Evolutionary conservation across 2,113 vertebrate genomes (phyloP).

Genomic region (Dipodomys stephensi): DNA sequence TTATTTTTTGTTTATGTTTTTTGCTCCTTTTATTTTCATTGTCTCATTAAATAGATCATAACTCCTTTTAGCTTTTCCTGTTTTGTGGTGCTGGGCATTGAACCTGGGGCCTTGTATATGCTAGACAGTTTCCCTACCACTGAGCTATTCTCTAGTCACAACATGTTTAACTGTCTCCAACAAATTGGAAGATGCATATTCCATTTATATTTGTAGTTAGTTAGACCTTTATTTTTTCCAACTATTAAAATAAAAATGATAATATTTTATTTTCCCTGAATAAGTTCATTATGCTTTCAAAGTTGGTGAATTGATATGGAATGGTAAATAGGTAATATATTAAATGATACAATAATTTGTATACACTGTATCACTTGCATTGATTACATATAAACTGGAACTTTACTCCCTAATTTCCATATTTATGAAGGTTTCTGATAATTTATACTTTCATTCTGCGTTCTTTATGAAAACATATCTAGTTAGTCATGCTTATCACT

Average conservation of each 20-base stretch:
- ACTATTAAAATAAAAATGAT: constrained; percentile 12
- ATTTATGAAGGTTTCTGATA: constrained; percentile 15
- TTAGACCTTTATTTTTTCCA: neutral
- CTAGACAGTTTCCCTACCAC: neutral
- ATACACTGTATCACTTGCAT: neutral
- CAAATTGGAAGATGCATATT: neutral
- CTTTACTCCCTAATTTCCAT: neutral
- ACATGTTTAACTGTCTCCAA: neutral
- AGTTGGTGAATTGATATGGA: neutral
- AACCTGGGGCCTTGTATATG: neutral
- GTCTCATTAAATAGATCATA: neutral
- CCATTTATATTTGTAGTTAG: neutral
- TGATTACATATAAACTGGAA: neutral
- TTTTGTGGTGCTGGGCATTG: neutral
- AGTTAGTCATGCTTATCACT: constrained; percentile 25
- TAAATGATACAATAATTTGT: neutral
- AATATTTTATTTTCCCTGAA: neutral
- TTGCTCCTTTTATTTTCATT: neutral
- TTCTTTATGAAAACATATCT: constrained; percentile 21
- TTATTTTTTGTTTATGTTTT: neutral
- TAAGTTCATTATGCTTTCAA: neutral
- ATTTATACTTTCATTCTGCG: neutral
- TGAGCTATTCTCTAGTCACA: neutral
- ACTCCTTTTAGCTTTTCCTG: neutral
- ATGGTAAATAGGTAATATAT: no score